Evolutionary conservation across 2,113 vertebrate genomes (phyloP).

Genomic region (Mellivora capensis): DNA sequence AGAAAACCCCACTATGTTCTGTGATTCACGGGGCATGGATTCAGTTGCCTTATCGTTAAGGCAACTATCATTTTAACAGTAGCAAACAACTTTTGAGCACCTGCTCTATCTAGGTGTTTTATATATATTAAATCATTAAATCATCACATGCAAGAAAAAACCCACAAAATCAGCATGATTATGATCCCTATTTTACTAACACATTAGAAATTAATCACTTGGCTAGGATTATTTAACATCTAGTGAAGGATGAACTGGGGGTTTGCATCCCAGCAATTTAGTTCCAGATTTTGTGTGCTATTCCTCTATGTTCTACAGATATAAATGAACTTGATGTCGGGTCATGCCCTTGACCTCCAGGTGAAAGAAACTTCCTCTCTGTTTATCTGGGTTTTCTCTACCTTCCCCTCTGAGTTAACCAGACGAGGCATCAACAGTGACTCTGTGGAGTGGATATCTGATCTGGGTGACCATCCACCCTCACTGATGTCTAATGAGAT

Average conservation of each 20-base stretch:
- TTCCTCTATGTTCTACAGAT: not conserved
- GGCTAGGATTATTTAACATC: no score
- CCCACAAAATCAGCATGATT: no score
- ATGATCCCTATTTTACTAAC: no score
- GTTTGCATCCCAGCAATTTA: not conserved
- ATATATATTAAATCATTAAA: no score
- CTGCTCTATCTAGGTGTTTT: no score
- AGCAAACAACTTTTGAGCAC: no score
- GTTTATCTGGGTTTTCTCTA: not conserved
- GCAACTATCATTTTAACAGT: no score
- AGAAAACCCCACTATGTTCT: no score
- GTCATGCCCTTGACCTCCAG: not conserved
- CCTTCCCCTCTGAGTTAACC: not conserved
- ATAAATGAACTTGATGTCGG: not conserved
- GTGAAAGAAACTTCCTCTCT: not conserved
- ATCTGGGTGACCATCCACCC: not conserved
- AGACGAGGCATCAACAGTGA: not conserved
- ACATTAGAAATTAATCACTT: not conserved
- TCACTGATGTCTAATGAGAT: not conserved
- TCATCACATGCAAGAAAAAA: no score
- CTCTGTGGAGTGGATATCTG: not conserved
- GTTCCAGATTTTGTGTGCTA: not conserved
- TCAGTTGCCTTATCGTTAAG: no score
- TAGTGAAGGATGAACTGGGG: not conserved
- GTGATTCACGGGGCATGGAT: no score